A percentile compares a stretch with the other conserved stretches of the same genome.
phyloP scores from a whole-genome alignment of 2,797 vertebrate species.

The Lepilemur septentrionalis region DNA sequence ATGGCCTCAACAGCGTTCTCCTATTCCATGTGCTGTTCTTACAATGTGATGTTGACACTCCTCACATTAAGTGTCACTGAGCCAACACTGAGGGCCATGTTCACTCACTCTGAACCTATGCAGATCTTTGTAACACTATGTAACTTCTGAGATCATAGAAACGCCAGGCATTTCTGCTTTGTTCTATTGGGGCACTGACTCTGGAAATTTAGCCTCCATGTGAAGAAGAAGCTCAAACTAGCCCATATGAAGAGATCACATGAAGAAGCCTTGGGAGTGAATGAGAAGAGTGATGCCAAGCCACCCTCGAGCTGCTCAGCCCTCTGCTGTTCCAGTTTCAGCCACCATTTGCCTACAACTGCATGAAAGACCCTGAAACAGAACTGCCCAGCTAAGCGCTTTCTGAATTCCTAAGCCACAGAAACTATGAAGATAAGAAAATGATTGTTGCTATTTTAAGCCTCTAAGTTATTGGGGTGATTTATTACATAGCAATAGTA shows the following conservation, averaged over 20 bases:
- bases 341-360: not conserved
- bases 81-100: not conserved
- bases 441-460: not conserved
- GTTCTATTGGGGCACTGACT: not conserved
- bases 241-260: not conserved
- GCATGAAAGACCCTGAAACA: not conserved
- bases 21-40: not conserved
- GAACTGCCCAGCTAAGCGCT: not conserved
- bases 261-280: not conserved
- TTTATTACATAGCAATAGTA: not conserved
- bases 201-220: not conserved
- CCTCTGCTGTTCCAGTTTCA: not conserved
- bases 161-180: not conserved
- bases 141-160: not conserved
- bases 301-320: not conserved
- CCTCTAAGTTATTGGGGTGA: not conserved
- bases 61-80: not conserved
- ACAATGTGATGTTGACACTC: not conserved
- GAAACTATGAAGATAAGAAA: not conserved
- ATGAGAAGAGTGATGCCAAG: not conserved
- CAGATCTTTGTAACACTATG: not conserved
- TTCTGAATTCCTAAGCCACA: conserved; percentile 1
- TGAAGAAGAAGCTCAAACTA: not conserved
- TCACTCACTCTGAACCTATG: not conserved
- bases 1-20: not conserved